phyloP scores from a whole-genome alignment of 2,797 vertebrate species.

The Vireo griseus region DNA sequence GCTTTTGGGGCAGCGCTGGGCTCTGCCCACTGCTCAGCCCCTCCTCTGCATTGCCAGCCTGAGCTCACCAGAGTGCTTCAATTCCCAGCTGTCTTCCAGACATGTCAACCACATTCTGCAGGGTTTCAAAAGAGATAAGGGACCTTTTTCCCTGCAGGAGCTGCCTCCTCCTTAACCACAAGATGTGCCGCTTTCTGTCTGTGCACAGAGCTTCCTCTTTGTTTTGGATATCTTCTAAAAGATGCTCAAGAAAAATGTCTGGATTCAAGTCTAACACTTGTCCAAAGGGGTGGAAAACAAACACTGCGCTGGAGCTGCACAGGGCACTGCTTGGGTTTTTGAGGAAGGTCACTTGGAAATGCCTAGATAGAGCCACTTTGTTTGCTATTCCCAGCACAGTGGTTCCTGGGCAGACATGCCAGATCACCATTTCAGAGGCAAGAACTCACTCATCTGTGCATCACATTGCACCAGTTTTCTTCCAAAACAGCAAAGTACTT shows the following conservation, averaged over 20 bases:
- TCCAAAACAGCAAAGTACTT: slow-evolving; percentile 14
- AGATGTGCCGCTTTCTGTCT: background rate
- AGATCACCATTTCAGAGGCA: background rate
- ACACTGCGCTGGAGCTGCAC: background rate
- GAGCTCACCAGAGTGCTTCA: rapidly evolving
- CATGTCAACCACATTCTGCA: background rate
- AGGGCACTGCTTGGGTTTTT: rapidly evolving
- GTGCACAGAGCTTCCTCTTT: background rate
- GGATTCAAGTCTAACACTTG: background rate
- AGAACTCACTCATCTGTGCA: background rate
- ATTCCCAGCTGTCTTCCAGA: background rate
- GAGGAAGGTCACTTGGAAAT: background rate
- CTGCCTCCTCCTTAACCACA: background rate
- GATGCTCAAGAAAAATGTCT: background rate
- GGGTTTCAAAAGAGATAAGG: background rate
- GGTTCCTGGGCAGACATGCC: background rate
- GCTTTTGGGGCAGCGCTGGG: background rate
- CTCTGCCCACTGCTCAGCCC: background rate
- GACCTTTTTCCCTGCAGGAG: background rate
- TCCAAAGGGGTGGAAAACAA: background rate
- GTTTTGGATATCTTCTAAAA: background rate
- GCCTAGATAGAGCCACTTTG: rapidly evolving
- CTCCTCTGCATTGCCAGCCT: rapidly evolving
- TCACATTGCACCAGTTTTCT: background rate
- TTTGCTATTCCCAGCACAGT: background rate